Conservation (phyloP, 2,797 vertebrate species). For the Pelobates cultripes region DNA sequence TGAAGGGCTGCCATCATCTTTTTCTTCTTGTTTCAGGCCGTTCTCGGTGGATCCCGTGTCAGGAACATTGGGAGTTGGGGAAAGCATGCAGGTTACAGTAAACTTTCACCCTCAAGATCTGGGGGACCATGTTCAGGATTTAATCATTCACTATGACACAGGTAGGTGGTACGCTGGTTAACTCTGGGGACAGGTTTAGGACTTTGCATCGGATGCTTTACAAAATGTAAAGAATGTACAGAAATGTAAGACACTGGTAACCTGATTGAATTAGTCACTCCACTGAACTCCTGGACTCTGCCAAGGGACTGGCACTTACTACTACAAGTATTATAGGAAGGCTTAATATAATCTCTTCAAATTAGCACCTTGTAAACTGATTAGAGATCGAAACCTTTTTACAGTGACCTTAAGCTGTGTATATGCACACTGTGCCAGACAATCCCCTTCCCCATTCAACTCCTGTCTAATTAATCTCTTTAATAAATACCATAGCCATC, state of each 20-base stretch:
- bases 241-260: too few relatives aligned
- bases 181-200: neutral
- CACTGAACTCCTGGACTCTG: too few relatives aligned
- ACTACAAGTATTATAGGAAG: neutral
- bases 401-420: too few relatives aligned
- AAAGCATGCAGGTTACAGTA: constrained; percentile 78
- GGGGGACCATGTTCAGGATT: constrained; percentile 70
- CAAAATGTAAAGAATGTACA: too few relatives aligned
- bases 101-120: constrained; percentile 75
- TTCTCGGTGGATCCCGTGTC: constrained; percentile 77
- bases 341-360: constrained; percentile 27
- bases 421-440: too few relatives aligned
- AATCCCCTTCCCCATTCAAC: too few relatives aligned
- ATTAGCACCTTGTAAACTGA: constrained; percentile 43
- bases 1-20: too few relatives aligned
- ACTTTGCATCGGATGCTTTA: too few relatives aligned
- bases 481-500: too few relatives aligned
- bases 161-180: constrained; percentile 64
- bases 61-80: constrained; percentile 75
- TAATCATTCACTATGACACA: constrained; percentile 80
- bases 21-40: constrained; percentile 72
- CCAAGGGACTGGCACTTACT: too few relatives aligned
- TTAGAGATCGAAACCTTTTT: constrained; percentile 9
- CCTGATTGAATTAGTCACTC: too few relatives aligned
- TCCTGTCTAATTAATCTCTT: too few relatives aligned